Base-by-base conservation (phyloP, 1,140 invertebrate species). In the Eupristina koningsbergeri region DNA sequence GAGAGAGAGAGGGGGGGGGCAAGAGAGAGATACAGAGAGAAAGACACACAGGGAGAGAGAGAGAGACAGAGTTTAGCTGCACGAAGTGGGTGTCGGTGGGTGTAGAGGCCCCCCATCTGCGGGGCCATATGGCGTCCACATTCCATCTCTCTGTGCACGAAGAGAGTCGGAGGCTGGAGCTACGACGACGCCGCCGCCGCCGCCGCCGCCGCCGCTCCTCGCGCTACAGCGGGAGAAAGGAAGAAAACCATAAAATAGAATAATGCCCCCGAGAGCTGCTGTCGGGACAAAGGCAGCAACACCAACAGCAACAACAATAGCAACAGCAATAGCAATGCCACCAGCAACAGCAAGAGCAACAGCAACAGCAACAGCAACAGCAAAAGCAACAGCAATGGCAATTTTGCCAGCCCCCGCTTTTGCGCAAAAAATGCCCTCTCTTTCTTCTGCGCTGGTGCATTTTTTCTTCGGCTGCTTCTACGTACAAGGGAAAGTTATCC, bases 71-170 rank as follows among this genome's bases (percentile, higher is more conserved):
- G 34, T 34, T 13, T n/a, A 74, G 26, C 26, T 5, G 31, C 9
- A 34, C 61, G 39, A 67, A 31, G 64, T 74, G 67, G 67, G 53
- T 73, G 80, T 73, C 22, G 53, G 53, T 73, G 80, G 31, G 69
- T 45, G 41, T n/a, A 41, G 36, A 36, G 3, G n/a, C n/a, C n/a
- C n/a, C n/a, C n/a, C n/a, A n/a, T 58, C 26, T 15, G 9, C 39
- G 22, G 19, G 31, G 86, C 90, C 90, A 92, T 92, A 92, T 91
- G 91, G 91, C 90, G 90, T 91, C 89, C 90, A 92, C 91, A 92
- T 92, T 92, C 91, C 91, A 89, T 91, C 88, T 89, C 86, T 88
- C 87, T 87, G 36, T 87, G 81, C 85, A 86, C 83, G 86, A 86
- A 86, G 86, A 87, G 8, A 85, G 86, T 85, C 87, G 81, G 84